phyloP scores from a whole-genome alignment of 2,113 vertebrate genomes.

The Actenoides hombroni region DNA sequence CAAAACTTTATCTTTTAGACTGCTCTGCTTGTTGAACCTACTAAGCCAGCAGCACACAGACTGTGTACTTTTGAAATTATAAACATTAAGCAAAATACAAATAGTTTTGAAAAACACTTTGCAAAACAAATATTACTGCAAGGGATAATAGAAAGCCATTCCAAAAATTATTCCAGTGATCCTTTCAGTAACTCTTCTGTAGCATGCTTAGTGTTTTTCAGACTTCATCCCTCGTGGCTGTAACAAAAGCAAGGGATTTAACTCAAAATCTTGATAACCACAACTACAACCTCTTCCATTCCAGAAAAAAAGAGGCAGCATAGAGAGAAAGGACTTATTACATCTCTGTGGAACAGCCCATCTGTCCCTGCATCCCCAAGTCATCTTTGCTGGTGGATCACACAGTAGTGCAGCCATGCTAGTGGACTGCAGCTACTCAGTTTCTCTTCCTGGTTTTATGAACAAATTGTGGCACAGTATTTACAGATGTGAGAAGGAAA shows the following conservation, averaged over 20 bases:
- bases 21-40: background rate
- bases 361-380: background rate
- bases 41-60: background rate
- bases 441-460: background rate
- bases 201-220: background rate
- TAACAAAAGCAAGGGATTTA: conserved; percentile 23
- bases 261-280: background rate
- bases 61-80: background rate
- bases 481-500: background rate
- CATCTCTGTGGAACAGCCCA: background rate
- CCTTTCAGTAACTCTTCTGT: background rate
- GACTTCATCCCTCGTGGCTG: background rate
- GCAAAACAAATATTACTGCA: background rate
- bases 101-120: background rate
- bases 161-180: background rate
- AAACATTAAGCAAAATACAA: background rate
- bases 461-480: background rate
- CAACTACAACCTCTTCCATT: background rate
- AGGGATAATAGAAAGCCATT: background rate
- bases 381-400: background rate
- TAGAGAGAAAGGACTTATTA: background rate
- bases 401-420: background rate
- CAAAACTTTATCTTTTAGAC: background rate
- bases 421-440: background rate
- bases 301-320: background rate